Percentiles rank a stretch among this genome's conserved stretches.
Evolutionary conservation across 2,888 invertebrate genomes (phyloP).

Genomic region (Leptodirus hochenwartii): DNA sequence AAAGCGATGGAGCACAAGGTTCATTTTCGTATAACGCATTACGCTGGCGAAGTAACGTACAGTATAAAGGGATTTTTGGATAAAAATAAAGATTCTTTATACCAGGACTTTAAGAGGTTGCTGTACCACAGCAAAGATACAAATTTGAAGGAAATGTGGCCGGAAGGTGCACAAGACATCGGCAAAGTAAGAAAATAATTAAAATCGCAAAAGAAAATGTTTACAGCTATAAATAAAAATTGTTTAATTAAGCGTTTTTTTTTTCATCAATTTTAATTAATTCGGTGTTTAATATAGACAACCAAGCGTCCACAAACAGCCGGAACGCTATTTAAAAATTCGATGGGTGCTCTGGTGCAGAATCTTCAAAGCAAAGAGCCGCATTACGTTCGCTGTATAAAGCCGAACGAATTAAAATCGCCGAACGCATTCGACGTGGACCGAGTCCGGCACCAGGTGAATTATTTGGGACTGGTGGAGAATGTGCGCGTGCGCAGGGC

Average conservation of each 20-base stretch:
- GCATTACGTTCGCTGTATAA: slow-evolving; percentile 93
- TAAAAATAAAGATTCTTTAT: slow-evolving; percentile 92
- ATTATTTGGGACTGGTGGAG: slow-evolving; percentile 84
- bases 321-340: slow-evolving; percentile 85
- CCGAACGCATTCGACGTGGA: slow-evolving; percentile 71
- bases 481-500: slow-evolving; percentile 91
- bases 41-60: slow-evolving; percentile 94
- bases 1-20: slow-evolving; percentile 21
- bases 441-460: slow-evolving; percentile 53
- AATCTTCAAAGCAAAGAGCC: slow-evolving; percentile 86
- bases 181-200: slow-evolving; percentile 41
- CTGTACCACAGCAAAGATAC: slow-evolving; percentile 66
- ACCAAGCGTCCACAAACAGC: slow-evolving; percentile 92
- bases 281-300: slow-evolving; percentile 35
- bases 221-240: not conserved
- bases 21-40: slow-evolving; percentile 77
- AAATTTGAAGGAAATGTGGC: slow-evolving; percentile 82
- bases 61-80: slow-evolving; percentile 82
- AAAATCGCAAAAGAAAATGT: not conserved
- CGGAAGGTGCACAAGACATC: slow-evolving; percentile 84
- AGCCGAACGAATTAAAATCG: slow-evolving; percentile 90
- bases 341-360: slow-evolving; percentile 77
- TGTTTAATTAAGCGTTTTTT: slow-evolving; percentile 1
- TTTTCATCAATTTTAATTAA: not conserved
- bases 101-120: slow-evolving; percentile 91